Evolutionary conservation across 2,797 vertebrate species (phyloP).

Genomic region (Cirrhinus mrigala): DNA sequence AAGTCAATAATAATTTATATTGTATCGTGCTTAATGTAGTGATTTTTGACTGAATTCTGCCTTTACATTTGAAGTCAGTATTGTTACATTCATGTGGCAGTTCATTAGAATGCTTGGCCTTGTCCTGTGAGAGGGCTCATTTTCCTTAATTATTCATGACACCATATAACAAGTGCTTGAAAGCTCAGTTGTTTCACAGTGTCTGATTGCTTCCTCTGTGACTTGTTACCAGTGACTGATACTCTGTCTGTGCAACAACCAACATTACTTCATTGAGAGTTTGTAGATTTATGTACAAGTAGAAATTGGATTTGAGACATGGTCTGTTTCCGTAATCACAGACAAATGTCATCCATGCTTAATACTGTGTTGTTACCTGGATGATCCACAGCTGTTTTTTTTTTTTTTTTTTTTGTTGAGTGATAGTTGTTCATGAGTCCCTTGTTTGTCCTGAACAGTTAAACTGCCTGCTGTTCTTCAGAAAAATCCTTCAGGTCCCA

Average conservation of each 20-base stretch:
- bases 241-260: background rate
- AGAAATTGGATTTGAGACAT: background rate
- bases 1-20: background rate
- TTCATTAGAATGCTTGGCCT: background rate
- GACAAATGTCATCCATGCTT: background rate
- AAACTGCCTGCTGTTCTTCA: too few species aligned
- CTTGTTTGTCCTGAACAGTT: too few species aligned
- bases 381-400: too few species aligned
- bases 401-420: too few species aligned
- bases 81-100: background rate
- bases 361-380: too few species aligned
- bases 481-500: too few species aligned
- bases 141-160: constrained; percentile 5
- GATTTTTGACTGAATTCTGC: background rate
- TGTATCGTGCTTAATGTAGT: background rate
- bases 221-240: background rate
- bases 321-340: background rate
- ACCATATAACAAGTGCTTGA: background rate
- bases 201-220: background rate
- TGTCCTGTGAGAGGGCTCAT: background rate
- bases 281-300: background rate
- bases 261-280: background rate
- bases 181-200: background rate
- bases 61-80: background rate
- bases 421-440: too few species aligned